A percentile compares a stretch with the other conserved stretches of the same genome.
Conservation (phyloP, 2,888 invertebrate species). For the Troides oblongomaculatus region DNA sequence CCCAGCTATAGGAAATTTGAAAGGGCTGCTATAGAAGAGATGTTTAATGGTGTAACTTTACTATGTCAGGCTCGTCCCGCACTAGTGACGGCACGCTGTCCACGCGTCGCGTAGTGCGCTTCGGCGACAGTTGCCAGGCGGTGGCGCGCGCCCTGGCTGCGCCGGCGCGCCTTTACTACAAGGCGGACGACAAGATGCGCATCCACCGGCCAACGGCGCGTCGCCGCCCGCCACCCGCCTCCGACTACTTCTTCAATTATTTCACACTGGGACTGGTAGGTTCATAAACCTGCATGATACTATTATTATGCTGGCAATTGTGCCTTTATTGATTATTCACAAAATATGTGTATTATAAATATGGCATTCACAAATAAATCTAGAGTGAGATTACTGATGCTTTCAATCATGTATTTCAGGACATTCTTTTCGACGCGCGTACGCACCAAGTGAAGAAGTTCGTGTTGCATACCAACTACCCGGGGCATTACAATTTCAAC, state of each 20-base stretch:
- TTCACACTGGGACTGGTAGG: constrained; percentile 96
- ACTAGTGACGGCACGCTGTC: constrained; percentile 81
- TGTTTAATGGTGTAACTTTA: no score
- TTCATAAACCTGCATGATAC: constrained; percentile 34
- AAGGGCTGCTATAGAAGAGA: no score
- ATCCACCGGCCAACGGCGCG: constrained; percentile 95
- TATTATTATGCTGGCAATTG: no score
- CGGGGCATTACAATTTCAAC: constrained; percentile 99
- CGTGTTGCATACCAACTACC: constrained; percentile 98
- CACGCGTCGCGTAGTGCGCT: constrained; percentile 84
- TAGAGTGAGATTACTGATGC: not conserved
- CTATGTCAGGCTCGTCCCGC: constrained; percentile 76
- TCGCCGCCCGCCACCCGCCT: constrained; percentile 86
- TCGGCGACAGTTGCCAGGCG: constrained; percentile 93
- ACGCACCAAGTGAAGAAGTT: constrained; percentile 97
- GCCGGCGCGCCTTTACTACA: constrained; percentile 96
- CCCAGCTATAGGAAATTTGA: no score
- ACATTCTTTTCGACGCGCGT: constrained; percentile 97
- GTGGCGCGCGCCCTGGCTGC: constrained; percentile 94
- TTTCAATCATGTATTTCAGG: constrained; percentile 77
- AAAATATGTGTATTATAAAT: no score
- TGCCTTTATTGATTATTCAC: no score
- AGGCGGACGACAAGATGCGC: constrained; percentile 99
- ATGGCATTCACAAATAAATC: no score
- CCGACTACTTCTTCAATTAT: constrained; percentile 99